Conservation (phyloP, 2,113 vertebrate species). For the Sakesphorus luctuosus region DNA sequence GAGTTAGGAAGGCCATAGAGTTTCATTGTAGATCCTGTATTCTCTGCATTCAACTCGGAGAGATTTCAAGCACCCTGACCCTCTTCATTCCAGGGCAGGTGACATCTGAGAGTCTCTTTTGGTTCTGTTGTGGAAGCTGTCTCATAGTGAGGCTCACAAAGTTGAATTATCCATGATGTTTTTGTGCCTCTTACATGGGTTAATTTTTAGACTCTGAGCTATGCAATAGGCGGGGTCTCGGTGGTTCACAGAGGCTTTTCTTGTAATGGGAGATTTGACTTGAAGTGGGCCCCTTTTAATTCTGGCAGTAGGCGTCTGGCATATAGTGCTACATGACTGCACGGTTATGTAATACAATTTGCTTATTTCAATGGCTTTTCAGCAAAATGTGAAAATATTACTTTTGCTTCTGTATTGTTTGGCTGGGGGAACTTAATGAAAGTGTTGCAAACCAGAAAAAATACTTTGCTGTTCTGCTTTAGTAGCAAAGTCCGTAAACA, state of each 20-base stretch:
- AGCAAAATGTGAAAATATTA: constrained; percentile 35
- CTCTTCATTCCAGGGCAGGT: not conserved
- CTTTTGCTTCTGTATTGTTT: constrained; percentile 32
- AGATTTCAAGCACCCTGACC: not conserved
- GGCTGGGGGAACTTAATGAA: not conserved
- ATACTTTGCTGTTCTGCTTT: not conserved
- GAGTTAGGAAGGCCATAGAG: not conserved
- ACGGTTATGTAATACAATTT: constrained; percentile 41
- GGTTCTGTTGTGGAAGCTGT: not conserved
- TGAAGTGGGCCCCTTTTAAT: constrained; percentile 61
- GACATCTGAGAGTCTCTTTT: not conserved
- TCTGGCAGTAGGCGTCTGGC: constrained; percentile 39
- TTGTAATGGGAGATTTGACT: constrained; percentile 62
- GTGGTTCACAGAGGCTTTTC: constrained; percentile 39
- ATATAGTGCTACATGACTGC: constrained; percentile 49
- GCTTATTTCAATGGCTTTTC: constrained; percentile 40
- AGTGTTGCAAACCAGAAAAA: constrained; percentile 30
- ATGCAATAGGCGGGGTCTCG: not conserved
- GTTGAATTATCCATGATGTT: not conserved
- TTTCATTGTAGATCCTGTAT: not conserved
- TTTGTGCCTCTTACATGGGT: not conserved
- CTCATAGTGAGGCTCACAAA: rapidly evolving
- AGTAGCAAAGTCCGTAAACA: not conserved
- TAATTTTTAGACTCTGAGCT: not conserved
- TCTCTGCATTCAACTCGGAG: not conserved